Conservation (phyloP, 1,140 invertebrate species). For the Tetranychus cinnabarinus region DNA sequence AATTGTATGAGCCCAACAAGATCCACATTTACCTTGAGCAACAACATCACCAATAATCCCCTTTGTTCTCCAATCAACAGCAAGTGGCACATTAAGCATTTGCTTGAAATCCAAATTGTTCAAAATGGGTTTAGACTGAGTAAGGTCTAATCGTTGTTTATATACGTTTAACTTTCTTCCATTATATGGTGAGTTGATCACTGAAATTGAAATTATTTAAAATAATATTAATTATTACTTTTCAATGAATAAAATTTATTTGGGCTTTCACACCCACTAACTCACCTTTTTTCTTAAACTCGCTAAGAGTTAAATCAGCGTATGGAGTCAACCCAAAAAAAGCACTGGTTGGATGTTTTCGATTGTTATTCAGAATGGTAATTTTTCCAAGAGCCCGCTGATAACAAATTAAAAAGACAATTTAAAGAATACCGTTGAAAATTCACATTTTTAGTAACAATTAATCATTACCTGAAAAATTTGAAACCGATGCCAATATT, state of each 20-base stretch:
- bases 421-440: neutral
- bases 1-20: conserved; percentile 58
- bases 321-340: conserved; percentile 43
- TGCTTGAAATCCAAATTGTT: neutral
- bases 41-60: conserved; percentile 39
- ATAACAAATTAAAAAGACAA: neutral
- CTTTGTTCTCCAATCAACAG: conserved; percentile 31
- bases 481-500: conserved; percentile 32
- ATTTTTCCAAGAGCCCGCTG: conserved; percentile 35
- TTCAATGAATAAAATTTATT: neutral
- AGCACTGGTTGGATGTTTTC: conserved; percentile 29
- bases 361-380: conserved; percentile 31
- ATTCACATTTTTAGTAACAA: neutral
- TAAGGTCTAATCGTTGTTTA: neutral
- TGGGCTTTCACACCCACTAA: neutral
- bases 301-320: conserved; percentile 43
- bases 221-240: neutral
- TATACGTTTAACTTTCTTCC: neutral
- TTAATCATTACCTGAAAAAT: conserved; percentile 34
- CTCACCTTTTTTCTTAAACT: conserved; percentile 29
- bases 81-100: neutral
- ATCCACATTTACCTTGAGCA: conserved; percentile 52
- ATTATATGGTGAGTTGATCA: neutral
- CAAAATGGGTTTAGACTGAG: neutral
- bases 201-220: neutral